phyloP scores from a whole-genome alignment of 2,113 vertebrate genomes.

The Sminthopsis crassicaudata region DNA sequence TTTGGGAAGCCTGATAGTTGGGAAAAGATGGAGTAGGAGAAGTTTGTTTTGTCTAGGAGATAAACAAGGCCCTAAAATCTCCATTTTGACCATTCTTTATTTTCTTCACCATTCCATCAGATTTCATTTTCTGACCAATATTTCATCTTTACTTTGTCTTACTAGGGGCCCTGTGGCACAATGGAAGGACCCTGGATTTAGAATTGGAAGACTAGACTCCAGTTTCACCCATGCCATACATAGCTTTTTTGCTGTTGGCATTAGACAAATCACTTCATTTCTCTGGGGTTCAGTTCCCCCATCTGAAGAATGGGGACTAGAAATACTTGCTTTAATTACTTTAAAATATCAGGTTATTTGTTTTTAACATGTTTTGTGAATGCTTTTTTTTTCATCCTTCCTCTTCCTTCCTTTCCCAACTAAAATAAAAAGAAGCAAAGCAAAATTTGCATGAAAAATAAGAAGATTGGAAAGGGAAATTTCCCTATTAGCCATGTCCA shows the following conservation, averaged over 20 bases:
- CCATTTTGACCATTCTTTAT: not conserved
- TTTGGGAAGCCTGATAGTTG: not conserved
- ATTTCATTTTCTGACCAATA: not conserved
- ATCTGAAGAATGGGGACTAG: not conserved
- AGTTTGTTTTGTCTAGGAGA: not conserved
- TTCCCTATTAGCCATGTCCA: no score
- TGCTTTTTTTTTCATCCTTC: not conserved
- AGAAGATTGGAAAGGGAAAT: no score
- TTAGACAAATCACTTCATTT: not conserved
- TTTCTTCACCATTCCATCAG: not conserved
- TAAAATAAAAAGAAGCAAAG: no score
- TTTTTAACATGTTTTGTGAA: not conserved
- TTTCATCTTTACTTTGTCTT: not conserved
- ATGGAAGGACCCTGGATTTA: not conserved
- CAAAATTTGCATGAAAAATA: no score
- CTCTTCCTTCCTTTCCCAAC: no score
- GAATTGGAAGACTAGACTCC: not conserved
- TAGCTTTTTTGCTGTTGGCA: not conserved
- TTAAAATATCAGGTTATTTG: not conserved
- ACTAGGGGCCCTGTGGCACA: not conserved
- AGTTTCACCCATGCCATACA: not conserved
- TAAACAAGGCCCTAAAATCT: not conserved
- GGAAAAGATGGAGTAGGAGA: not conserved
- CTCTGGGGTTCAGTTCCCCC: not conserved
- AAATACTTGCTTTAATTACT: not conserved